Percentiles rank a stretch among this genome's conserved stretches.
These are phyloP conservation scores for Miichthys miiuy DNA, from an alignment of 2,797 vertebrate species.

Conservation along the genomic window DNA sequence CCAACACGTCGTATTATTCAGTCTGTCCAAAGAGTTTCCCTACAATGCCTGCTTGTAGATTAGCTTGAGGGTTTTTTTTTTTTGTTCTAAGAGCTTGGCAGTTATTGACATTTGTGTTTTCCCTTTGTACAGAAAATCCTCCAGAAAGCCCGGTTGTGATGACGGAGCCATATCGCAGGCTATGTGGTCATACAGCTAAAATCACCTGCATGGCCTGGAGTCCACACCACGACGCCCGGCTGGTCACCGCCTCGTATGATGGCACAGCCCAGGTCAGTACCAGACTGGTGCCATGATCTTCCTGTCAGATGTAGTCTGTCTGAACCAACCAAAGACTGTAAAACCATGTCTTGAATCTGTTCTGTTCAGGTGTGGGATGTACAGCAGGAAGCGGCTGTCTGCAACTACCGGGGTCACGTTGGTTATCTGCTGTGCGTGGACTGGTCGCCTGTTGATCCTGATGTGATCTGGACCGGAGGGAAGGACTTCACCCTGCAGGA, in stretches of 20 bases:
- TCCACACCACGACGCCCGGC: slow-evolving; percentile 91
- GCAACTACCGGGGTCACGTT: slow-evolving; percentile 93
- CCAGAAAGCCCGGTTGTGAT: slow-evolving; percentile 85
- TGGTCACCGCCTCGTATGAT: slow-evolving; percentile 94
- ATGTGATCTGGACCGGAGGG: slow-evolving; percentile 93
- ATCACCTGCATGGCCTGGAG: slow-evolving; percentile 95
- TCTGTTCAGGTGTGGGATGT: slow-evolving; percentile 93
- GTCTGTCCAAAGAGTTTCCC: neutral
- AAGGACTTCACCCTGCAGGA: slow-evolving; percentile 96
- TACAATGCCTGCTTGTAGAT: neutral
- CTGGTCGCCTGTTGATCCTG: slow-evolving; percentile 94
- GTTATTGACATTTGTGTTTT: neutral
- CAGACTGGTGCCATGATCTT: neutral
- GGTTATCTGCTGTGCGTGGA: slow-evolving; percentile 92
- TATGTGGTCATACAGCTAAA: slow-evolving; percentile 94
- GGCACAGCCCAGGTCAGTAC: slow-evolving; percentile 92
- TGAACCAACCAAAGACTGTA: neutral
- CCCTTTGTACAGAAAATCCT: slow-evolving; percentile 81
- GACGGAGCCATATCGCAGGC: slow-evolving; percentile 91
- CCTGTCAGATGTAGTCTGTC: neutral
- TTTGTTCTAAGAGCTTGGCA: neutral
- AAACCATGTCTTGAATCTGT: neutral
- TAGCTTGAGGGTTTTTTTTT: too few relatives aligned
- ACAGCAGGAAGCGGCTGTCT: slow-evolving; percentile 89
- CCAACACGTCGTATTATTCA: neutral